Percentiles rank a stretch among this genome's conserved stretches.
Conservation (phyloP, 2,797 vertebrate genomes). For the Triplophysa yarkandensis region DNA sequence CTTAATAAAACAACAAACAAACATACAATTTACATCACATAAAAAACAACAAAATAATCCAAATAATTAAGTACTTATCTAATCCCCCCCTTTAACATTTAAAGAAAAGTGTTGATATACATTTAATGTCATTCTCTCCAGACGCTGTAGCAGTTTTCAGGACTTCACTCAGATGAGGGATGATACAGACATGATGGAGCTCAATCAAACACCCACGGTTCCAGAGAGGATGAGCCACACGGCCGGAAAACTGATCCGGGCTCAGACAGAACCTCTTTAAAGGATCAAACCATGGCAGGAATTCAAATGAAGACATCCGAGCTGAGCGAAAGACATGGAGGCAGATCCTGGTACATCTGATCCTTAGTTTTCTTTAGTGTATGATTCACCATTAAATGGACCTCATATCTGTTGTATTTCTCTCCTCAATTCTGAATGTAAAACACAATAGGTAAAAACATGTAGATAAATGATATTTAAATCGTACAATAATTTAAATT, state of each 20-base stretch:
- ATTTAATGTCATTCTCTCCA: constrained; percentile 44
- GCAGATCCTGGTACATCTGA: constrained; percentile 62
- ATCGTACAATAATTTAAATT: too few relatives aligned
- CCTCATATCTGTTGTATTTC: too few relatives aligned
- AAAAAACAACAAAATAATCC: too few relatives aligned
- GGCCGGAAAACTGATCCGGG: constrained; percentile 63
- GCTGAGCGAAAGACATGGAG: constrained; percentile 64
- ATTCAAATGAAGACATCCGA: constrained; percentile 60
- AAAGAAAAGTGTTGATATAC: too few relatives aligned
- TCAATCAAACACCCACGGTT: constrained; percentile 62
- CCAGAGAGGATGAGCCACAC: constrained; percentile 62
- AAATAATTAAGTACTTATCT: too few relatives aligned
- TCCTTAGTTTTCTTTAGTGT: background rate
- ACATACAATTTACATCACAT: too few relatives aligned
- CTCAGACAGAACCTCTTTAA: constrained; percentile 67
- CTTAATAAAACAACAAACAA: too few relatives aligned
- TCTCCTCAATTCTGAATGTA: too few relatives aligned
- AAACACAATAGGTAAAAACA: too few relatives aligned
- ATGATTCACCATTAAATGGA: too few relatives aligned
- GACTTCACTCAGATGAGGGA: constrained; percentile 78
- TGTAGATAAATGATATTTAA: too few relatives aligned
- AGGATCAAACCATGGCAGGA: constrained; percentile 51
- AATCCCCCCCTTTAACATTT: too few relatives aligned
- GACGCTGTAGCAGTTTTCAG: constrained; percentile 79
- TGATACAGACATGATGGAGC: constrained; percentile 73